phyloP scores from a whole-genome alignment of 2,888 invertebrate species.

The Micoletzkya japonica region DNA sequence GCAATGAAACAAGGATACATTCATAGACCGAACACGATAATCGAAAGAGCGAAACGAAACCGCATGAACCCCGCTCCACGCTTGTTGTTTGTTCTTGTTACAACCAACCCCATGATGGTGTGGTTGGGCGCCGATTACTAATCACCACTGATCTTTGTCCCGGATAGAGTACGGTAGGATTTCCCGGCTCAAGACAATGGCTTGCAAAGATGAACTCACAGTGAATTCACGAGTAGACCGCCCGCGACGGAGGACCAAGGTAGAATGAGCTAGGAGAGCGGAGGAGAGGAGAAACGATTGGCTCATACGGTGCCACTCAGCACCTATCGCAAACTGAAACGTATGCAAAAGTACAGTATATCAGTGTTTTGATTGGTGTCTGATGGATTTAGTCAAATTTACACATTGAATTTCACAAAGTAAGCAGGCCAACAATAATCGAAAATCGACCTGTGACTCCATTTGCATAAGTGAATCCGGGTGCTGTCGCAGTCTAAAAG shows the following conservation, averaged over 20 bases:
- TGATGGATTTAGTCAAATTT: too few species aligned
- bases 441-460: too few species aligned
- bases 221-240: constrained; percentile 15
- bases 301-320: too few species aligned
- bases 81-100: constrained; percentile 24
- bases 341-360: too few species aligned
- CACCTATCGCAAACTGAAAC: too few species aligned
- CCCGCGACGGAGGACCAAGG: constrained; percentile 3
- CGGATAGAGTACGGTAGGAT: background rate
- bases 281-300: too few species aligned
- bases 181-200: background rate
- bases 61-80: background rate
- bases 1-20: background rate
- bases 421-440: too few species aligned
- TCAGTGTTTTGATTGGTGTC: too few species aligned
- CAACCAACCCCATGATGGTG: background rate
- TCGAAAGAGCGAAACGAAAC: background rate
- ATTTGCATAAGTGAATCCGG: too few species aligned
- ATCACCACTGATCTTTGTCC: background rate
- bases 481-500: too few species aligned
- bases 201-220: background rate
- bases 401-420: too few species aligned
- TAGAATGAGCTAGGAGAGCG: background rate
- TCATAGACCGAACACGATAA: background rate
- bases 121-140: constrained; percentile 5